These are phyloP conservation scores for Cydia splendana DNA, from an alignment of 1,140 invertebrate species.

Conservation along the genomic window DNA sequence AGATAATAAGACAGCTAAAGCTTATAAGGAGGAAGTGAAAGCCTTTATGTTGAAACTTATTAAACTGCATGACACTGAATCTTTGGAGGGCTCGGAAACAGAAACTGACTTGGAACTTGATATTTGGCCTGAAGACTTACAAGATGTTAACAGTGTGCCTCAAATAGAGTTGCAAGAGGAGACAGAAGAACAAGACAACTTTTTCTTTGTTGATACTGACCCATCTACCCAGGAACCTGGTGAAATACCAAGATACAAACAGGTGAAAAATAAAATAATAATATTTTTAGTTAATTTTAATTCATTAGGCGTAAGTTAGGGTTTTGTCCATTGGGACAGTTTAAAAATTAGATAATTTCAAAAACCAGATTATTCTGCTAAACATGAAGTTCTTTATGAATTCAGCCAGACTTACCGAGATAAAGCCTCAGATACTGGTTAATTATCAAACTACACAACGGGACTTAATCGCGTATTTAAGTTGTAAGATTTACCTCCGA, in stretches of 20 bases:
- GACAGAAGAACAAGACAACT: conserved; percentile 44
- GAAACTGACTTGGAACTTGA: conserved; percentile 71
- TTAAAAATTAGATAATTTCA: too few relatives aligned
- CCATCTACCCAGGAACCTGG: conserved; percentile 48
- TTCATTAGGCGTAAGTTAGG: neutral
- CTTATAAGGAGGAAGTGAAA: conserved; percentile 66
- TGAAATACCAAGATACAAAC: conserved; percentile 67
- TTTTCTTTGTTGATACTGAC: conserved; percentile 75
- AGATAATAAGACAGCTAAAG: conserved; percentile 58
- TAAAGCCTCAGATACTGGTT: too few relatives aligned
- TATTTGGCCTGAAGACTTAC: conserved; percentile 70
- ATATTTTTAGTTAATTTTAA: neutral
- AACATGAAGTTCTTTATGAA: too few relatives aligned
- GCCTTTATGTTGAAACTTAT: conserved; percentile 66
- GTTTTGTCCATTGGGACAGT: too few relatives aligned
- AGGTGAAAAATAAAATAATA: conserved; percentile 48
- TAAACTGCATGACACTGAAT: conserved; percentile 52
- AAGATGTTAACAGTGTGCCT: conserved; percentile 36
- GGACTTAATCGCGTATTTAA: too few relatives aligned
- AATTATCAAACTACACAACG: too few relatives aligned
- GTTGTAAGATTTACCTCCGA: too few relatives aligned
- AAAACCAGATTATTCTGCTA: too few relatives aligned
- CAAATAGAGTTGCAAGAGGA: conserved; percentile 36
- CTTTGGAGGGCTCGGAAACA: conserved; percentile 44
- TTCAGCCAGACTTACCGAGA: too few relatives aligned